These are phyloP conservation scores for Drosophila aldrichi DNA, from an alignment of 2,888 invertebrate species.

Conservation along the genomic window DNA sequence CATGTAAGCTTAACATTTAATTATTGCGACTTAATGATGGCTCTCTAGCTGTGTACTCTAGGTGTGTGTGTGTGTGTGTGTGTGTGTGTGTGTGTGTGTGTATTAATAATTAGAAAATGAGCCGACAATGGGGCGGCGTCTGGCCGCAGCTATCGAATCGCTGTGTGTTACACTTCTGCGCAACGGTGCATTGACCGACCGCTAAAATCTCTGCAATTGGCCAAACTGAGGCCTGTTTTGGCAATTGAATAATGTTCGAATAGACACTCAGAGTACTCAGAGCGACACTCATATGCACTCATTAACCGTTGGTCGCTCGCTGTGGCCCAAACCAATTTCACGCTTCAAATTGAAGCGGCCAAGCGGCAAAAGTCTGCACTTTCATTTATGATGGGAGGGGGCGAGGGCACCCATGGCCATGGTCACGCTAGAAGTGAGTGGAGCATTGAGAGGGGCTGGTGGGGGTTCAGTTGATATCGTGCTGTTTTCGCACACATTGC, in stretches of 20 bases:
- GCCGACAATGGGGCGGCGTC: constrained; percentile 59
- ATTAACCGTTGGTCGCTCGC: constrained; percentile 14
- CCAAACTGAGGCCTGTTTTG: constrained; percentile 26
- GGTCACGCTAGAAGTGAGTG: constrained; percentile 32
- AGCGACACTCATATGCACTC: constrained; percentile 15
- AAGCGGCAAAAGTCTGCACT: constrained; percentile 73
- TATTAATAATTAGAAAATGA: constrained; percentile 78
- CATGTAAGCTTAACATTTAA: constrained; percentile 80
- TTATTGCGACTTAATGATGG: constrained; percentile 81
- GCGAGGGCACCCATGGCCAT: constrained; percentile 35
- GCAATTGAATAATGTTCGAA: constrained; percentile 27
- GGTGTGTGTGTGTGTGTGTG: constrained; percentile 17
- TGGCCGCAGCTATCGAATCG: constrained; percentile 63
- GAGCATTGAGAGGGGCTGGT: not conserved
- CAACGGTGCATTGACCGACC: constrained; percentile 62
- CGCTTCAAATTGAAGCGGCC: constrained; percentile 82
- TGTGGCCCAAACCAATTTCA: constrained; percentile 77
- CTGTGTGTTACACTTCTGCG: constrained; percentile 61
- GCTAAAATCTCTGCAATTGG: constrained; percentile 35
- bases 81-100: constrained; percentile 43
- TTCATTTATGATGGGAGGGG: constrained; percentile 48
- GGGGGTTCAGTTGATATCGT: constrained; percentile 43
- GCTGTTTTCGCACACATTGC: constrained; percentile 56
- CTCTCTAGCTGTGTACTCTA: constrained; percentile 38
- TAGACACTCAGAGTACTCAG: constrained; percentile 7